Evolutionary conservation across 2,888 invertebrate species (phyloP).

Genomic region (Ptilodon capucinus): DNA sequence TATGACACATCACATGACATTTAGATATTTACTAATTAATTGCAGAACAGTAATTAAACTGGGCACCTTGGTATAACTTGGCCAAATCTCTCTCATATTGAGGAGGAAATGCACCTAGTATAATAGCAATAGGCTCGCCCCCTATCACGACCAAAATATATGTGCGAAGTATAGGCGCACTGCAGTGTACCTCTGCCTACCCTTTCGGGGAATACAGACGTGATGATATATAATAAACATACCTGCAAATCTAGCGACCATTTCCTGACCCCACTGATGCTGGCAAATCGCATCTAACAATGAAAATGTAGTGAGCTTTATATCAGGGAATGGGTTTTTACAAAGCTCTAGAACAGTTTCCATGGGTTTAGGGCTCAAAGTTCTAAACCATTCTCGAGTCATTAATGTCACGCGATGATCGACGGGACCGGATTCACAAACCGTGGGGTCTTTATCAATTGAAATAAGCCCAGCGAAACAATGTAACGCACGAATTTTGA

Average conservation of each 20-base stretch:
- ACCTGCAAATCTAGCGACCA: constrained; percentile 88
- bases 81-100: no score
- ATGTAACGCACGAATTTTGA: constrained; percentile 86
- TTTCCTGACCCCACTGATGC: constrained; percentile 91
- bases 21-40: no score
- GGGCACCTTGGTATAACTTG: no score
- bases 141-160: no score
- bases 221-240: constrained; percentile 23
- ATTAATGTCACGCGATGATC: constrained; percentile 74
- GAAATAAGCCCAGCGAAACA: constrained; percentile 84
- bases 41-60: no score
- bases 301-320: constrained; percentile 86
- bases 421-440: constrained; percentile 59
- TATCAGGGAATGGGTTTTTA: constrained; percentile 91
- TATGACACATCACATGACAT: no score
- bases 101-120: no score
- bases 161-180: no score
- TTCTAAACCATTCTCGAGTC: constrained; percentile 78
- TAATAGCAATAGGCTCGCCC: no score
- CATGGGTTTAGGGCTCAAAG: constrained; percentile 67
- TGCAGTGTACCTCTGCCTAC: no score
- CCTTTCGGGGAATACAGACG: constrained; percentile 1
- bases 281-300: constrained; percentile 86
- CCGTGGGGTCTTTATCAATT: constrained; percentile 61
- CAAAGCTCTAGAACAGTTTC: constrained; percentile 84